phyloP scores from a whole-genome alignment of 2,797 vertebrate species.

The Anomalospiza imberbis region DNA sequence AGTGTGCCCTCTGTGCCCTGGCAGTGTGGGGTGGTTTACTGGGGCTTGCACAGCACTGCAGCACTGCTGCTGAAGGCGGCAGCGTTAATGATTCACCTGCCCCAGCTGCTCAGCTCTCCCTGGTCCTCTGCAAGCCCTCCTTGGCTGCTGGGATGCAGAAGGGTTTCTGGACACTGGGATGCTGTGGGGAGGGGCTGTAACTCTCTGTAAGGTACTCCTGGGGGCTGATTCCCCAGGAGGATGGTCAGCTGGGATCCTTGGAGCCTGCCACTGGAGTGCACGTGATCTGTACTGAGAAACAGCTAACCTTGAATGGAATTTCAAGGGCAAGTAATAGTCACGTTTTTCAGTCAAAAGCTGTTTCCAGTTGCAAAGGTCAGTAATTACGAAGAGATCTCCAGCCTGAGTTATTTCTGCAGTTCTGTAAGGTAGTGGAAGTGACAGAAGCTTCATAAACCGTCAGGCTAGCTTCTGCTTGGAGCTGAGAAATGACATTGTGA shows the following conservation, averaged over 20 bases:
- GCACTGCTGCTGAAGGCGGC: too few relatives aligned
- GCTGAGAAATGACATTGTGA: background rate
- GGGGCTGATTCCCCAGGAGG: background rate
- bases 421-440: background rate
- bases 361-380: background rate
- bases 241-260: background rate
- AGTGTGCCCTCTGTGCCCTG: background rate
- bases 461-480: background rate
- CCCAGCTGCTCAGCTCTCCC: background rate
- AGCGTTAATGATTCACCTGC: background rate
- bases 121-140: background rate
- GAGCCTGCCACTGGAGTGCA: background rate
- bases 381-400: background rate
- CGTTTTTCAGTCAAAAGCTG: background rate
- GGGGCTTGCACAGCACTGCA: background rate
- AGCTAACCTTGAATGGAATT: background rate
- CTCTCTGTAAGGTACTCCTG: fast-evolving
- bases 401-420: background rate
- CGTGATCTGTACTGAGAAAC: background rate
- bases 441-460: background rate
- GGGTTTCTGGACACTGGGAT: background rate
- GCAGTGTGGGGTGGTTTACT: background rate
- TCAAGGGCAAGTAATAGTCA: background rate
- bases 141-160: background rate
- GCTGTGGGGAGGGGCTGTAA: background rate